Evolutionary conservation across 2,113 vertebrate genomes (phyloP).

Genomic region (Colaptes auratus): DNA sequence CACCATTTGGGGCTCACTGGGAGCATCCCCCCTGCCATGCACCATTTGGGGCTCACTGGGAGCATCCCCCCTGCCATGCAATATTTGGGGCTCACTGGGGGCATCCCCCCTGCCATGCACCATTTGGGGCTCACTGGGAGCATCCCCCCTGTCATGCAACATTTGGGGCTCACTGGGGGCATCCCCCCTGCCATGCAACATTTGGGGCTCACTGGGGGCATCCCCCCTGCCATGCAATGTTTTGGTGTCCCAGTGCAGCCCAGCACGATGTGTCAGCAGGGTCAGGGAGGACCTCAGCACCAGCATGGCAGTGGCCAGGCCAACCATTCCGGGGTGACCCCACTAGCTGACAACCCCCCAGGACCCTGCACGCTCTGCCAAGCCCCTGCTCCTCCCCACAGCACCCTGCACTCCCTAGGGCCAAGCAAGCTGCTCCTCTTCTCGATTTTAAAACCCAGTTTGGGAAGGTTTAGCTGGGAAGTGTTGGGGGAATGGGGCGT

Average conservation of each 20-base stretch:
- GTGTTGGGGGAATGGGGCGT: rapidly evolving
- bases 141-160: rapidly evolving
- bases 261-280: rapidly evolving
- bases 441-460: neutral
- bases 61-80: rapidly evolving
- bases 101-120: rapidly evolving
- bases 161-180: too few relatives aligned
- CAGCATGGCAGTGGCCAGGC: rapidly evolving
- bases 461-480: neutral
- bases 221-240: too few relatives aligned
- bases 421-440: rapidly evolving
- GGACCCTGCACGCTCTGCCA: rapidly evolving
- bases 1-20: too few relatives aligned
- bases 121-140: neutral
- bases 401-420: neutral
- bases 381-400: rapidly evolving
- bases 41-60: too few relatives aligned
- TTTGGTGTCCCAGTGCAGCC: neutral
- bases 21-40: too few relatives aligned
- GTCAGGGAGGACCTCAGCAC: neutral
- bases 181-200: too few relatives aligned
- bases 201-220: too few relatives aligned
- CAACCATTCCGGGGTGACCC: rapidly evolving
- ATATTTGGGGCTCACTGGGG: neutral
- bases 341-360: rapidly evolving